Evolutionary conservation across 2,797 vertebrate genomes (phyloP).

Genomic region (Scleropages formosus): DNA sequence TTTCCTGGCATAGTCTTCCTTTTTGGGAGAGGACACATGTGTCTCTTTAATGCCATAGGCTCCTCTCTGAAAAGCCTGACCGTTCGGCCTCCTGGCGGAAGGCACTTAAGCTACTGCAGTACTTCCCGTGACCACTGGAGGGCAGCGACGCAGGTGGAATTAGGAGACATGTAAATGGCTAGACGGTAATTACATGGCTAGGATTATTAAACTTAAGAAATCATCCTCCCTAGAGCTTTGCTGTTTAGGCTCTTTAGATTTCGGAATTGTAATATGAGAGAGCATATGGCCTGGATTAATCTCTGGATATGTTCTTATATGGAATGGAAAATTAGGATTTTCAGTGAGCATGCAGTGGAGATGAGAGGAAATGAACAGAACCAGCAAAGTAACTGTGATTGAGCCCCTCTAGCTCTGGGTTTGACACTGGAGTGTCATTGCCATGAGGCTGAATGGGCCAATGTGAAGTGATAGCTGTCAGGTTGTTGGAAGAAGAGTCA

Average conservation of each 20-base stretch:
- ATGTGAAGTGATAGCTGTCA: too few relatives aligned
- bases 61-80: not conserved
- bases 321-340: not conserved
- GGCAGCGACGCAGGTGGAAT: conserved; percentile 4
- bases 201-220: too few relatives aligned
- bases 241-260: too few relatives aligned
- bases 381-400: too few relatives aligned
- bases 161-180: conserved; percentile 1
- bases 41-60: not conserved
- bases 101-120: not conserved
- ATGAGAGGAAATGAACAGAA: too few relatives aligned
- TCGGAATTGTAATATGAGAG: too few relatives aligned
- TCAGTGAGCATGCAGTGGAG: not conserved
- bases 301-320: conserved; percentile 11
- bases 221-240: too few relatives aligned
- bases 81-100: not conserved
- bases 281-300: conserved; percentile 3
- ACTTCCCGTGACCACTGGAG: conserved; percentile 8
- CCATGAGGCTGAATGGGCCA: too few relatives aligned
- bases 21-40: not conserved
- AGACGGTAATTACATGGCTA: too few relatives aligned
- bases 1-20: not conserved
- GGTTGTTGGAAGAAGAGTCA: too few relatives aligned
- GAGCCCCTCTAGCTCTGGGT: too few relatives aligned
- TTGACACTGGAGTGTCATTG: too few relatives aligned